Conservation (phyloP, 2,797 vertebrate species). For the Oryzias dopingdopingensis region DNA sequence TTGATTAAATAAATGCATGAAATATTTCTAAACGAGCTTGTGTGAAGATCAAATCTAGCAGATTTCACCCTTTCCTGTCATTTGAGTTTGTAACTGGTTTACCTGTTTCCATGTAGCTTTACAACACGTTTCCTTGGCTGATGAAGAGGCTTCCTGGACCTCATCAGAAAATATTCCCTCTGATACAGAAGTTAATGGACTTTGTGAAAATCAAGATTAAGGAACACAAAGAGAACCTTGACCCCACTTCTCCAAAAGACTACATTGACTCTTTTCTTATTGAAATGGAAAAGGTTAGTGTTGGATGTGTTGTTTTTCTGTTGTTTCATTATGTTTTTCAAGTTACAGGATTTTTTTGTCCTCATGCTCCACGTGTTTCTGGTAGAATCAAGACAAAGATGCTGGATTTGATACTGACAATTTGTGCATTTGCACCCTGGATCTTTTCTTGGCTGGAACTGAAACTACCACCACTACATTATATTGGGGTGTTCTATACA, state of each 20-base stretch:
- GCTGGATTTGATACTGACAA: conserved; percentile 69
- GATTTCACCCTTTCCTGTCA: no score
- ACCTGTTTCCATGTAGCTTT: conserved; percentile 57
- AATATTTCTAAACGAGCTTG: no score
- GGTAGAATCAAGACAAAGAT: conserved; percentile 49
- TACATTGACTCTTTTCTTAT: conserved; percentile 76
- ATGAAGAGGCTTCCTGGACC: conserved; percentile 70
- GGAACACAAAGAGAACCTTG: conserved; percentile 58
- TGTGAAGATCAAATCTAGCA: no score
- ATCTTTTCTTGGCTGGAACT: conserved; percentile 79
- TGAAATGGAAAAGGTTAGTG: conserved; percentile 71
- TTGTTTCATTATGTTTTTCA: conserved; percentile 70
- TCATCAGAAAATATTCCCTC: conserved; percentile 35
- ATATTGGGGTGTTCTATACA: conserved; percentile 79
- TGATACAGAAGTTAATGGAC: conserved; percentile 14
- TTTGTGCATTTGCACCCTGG: conserved; percentile 55
- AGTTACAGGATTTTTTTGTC: conserved; percentile 39
- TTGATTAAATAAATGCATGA: no score
- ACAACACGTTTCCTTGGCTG: conserved; percentile 56
- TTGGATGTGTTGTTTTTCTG: neutral
- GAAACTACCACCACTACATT: conserved; percentile 74
- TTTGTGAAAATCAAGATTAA: conserved; percentile 42
- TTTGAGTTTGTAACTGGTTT: no score
- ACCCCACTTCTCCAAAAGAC: conserved; percentile 67
- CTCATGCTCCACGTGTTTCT: neutral